Percentiles rank a stretch among this genome's conserved stretches.
phyloP scores from a whole-genome alignment of 2,888 invertebrate species.

The Sminthurinus aureus region DNA sequence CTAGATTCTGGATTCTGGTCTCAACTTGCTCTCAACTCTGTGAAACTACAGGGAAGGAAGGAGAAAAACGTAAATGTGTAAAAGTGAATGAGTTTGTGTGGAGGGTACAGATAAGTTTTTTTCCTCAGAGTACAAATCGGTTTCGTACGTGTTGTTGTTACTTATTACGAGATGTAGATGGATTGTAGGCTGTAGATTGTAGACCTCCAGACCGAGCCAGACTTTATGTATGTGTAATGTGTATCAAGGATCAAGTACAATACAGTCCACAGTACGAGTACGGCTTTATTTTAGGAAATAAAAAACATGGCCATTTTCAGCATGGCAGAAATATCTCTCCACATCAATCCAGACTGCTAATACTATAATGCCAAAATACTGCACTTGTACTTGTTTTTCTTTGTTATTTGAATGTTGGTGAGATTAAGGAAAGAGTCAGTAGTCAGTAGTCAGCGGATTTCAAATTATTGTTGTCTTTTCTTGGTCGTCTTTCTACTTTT shows the following conservation, averaged over 20 bases:
- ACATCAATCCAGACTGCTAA: background rate
- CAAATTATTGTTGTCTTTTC: too few species aligned
- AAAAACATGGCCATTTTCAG: background rate
- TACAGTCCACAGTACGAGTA: background rate
- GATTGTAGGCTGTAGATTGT: slow-evolving; percentile 26
- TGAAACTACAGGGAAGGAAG: too few species aligned
- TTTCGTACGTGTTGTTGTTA: slow-evolving; percentile 40
- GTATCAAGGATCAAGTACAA: background rate
- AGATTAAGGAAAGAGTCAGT: too few species aligned
- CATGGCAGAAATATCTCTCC: background rate
- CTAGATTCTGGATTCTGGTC: too few species aligned
- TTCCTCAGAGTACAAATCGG: slow-evolving; percentile 33
- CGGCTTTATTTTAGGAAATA: background rate
- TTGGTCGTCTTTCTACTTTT: too few species aligned
- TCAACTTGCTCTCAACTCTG: too few species aligned
- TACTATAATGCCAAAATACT: background rate
- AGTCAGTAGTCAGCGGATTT: too few species aligned
- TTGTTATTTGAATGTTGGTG: too few species aligned
- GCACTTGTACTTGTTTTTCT: too few species aligned
- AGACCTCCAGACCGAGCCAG: slow-evolving; percentile 1
- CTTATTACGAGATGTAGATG: slow-evolving; percentile 37
- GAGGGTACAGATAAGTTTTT: slow-evolving; percentile 26
- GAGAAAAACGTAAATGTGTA: background rate
- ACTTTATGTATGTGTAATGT: background rate
- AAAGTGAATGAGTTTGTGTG: slow-evolving; percentile 1